These are phyloP conservation scores for Cremastinae sp. DNA, from an alignment of 2,888 invertebrate species.

Conservation along the genomic window DNA sequence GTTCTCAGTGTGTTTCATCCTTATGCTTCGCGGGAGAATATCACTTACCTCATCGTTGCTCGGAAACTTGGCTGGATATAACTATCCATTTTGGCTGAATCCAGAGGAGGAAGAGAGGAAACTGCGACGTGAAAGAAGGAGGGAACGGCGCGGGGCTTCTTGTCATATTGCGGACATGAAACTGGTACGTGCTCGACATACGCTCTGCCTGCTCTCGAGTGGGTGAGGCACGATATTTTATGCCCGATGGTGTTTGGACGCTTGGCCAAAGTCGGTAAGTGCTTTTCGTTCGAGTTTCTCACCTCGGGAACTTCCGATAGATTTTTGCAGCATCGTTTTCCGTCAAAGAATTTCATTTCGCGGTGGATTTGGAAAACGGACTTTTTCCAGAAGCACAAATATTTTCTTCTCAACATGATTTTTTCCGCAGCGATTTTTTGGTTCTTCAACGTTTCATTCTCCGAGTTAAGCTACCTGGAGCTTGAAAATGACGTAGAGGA, in stretches of 20 bases:
- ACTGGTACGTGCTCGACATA: slow-evolving; percentile 68
- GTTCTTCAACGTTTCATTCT: no score
- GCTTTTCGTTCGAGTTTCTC: slow-evolving; percentile 28
- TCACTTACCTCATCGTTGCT: slow-evolving; percentile 55
- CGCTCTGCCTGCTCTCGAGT: slow-evolving; percentile 52
- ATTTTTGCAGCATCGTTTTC: slow-evolving; percentile 20
- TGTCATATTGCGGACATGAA: slow-evolving; percentile 68
- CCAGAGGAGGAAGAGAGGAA: slow-evolving; percentile 7
- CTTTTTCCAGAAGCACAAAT: no score
- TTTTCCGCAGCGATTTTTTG: no score
- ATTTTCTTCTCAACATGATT: no score
- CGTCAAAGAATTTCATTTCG: no score
- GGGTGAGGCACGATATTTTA: slow-evolving; percentile 46
- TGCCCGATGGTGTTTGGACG: slow-evolving; percentile 28
- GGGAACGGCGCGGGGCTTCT: slow-evolving; percentile 24
- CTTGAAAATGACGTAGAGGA: slow-evolving; percentile 26
- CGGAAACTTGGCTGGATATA: slow-evolving; percentile 43
- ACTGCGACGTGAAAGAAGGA: slow-evolving; percentile 28
- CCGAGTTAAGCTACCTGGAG: background rate
- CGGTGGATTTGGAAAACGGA: no score
- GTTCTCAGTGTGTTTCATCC: slow-evolving; percentile 32
- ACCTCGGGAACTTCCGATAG: slow-evolving; percentile 1
- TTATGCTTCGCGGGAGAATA: slow-evolving; percentile 48
- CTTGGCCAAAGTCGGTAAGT: slow-evolving; percentile 28
- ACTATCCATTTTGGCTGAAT: slow-evolving; percentile 15